Percentiles rank a stretch among this genome's conserved stretches.
Conservation (phyloP, 2,888 invertebrate species). For the Sphaeridia pumilis region DNA sequence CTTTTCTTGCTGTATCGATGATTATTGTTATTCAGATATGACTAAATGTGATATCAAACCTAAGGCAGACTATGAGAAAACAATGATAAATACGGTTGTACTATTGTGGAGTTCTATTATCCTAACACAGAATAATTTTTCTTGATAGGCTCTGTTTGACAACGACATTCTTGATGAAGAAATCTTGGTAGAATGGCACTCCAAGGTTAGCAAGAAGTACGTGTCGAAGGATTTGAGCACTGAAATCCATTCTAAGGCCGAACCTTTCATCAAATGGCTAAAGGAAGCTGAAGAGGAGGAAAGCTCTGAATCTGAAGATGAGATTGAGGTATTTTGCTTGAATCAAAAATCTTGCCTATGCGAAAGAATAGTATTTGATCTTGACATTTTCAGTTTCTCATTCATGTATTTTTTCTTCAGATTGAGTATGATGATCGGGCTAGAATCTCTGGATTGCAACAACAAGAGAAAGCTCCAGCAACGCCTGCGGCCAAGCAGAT, state of each 20-base stretch:
- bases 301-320: constrained; percentile 63
- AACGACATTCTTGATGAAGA: constrained; percentile 89
- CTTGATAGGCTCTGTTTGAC: constrained; percentile 72
- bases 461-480: constrained; percentile 38
- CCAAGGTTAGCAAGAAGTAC: constrained; percentile 89
- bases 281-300: constrained; percentile 93
- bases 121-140: constrained; percentile 17
- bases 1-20: constrained; percentile 15
- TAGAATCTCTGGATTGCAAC: constrained; percentile 59
- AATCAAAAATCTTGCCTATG: not conserved
- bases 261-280: constrained; percentile 92
- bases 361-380: not conserved
- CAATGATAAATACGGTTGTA: not conserved
- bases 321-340: constrained; percentile 48
- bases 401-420: constrained; percentile 40
- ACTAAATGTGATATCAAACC: constrained; percentile 25
- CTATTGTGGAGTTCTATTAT: not conserved
- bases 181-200: constrained; percentile 86
- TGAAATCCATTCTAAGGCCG: constrained; percentile 83
- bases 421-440: constrained; percentile 86
- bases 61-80: constrained; percentile 35
- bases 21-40: constrained; percentile 36
- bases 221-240: constrained; percentile 79
- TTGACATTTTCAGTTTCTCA: not conserved
- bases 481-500: constrained; percentile 10